Percentiles rank a stretch among this genome's conserved stretches.
phyloP scores from a whole-genome alignment of 1,140 invertebrate genomes.

The Rhynchophorus ferrugineus region DNA sequence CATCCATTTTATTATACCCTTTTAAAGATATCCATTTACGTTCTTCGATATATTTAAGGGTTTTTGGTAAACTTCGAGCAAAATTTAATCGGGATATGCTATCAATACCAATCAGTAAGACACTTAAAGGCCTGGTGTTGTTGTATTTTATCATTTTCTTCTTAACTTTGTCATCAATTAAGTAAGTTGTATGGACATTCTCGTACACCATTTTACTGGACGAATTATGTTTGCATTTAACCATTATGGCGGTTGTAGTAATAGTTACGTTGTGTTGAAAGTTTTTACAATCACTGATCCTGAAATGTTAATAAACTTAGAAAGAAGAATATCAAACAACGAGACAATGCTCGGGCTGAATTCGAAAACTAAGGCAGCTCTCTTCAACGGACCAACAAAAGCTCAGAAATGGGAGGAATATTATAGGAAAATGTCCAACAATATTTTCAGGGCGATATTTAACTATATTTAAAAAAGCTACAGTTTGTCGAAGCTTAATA shows the following conservation, averaged over 20 bases:
- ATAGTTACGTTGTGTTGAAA: slow-evolving; percentile 40
- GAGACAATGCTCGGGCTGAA: too few relatives aligned
- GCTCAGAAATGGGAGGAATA: too few relatives aligned
- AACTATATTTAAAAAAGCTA: too few relatives aligned
- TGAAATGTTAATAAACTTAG: too few relatives aligned
- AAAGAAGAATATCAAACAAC: too few relatives aligned
- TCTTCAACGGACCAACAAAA: too few relatives aligned
- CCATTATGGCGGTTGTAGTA: slow-evolving; percentile 41
- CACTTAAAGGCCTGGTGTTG: slow-evolving; percentile 42
- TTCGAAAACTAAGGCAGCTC: too few relatives aligned
- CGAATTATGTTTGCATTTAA: slow-evolving; percentile 38
- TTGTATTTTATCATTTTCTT: slow-evolving; percentile 13
- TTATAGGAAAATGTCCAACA: too few relatives aligned
- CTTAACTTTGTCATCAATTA: slow-evolving; percentile 30
- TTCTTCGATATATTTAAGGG: slow-evolving; percentile 53
- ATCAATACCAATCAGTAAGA: slow-evolving; percentile 73
- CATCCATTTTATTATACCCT: slow-evolving; percentile 63
- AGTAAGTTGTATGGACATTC: slow-evolving; percentile 45
- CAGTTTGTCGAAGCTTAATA: too few relatives aligned
- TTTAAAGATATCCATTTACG: slow-evolving; percentile 45
- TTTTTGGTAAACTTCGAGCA: slow-evolving; percentile 66
- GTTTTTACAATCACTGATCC: slow-evolving; percentile 39
- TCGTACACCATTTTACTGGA: slow-evolving; percentile 42
- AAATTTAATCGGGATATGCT: slow-evolving; percentile 74
- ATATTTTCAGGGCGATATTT: too few relatives aligned